Evolutionary conservation across 2,888 invertebrate genomes (phyloP).

Genomic region (Nymphalis urticae): DNA sequence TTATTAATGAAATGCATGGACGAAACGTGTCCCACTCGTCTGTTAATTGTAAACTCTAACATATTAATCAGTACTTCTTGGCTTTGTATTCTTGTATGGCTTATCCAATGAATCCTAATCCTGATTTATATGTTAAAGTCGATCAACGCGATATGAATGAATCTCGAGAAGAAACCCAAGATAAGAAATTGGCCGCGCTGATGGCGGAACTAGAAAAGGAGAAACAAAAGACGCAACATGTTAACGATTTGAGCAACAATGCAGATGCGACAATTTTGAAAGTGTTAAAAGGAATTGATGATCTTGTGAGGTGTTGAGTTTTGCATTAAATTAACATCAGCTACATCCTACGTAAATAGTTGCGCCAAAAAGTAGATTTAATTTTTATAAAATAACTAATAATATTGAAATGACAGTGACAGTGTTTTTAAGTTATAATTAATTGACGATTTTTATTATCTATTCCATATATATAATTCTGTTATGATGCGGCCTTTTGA

Average conservation of each 20-base stretch:
- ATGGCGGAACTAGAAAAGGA: slow-evolving; percentile 45
- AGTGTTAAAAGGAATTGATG: slow-evolving; percentile 67
- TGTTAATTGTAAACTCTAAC: too few relatives aligned
- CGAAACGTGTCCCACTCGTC: too few relatives aligned
- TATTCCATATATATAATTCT: too few relatives aligned
- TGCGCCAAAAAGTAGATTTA: neutral
- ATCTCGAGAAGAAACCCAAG: slow-evolving; percentile 58
- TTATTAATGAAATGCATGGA: too few relatives aligned
- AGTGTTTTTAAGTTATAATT: too few relatives aligned
- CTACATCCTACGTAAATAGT: too few relatives aligned
- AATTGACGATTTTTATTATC: too few relatives aligned
- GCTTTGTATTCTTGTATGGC: too few relatives aligned
- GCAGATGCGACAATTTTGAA: slow-evolving; percentile 55
- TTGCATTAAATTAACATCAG: neutral
- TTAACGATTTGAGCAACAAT: slow-evolving; percentile 48
- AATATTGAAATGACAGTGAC: too few relatives aligned
- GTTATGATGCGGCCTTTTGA: too few relatives aligned
- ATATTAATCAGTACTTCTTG: too few relatives aligned
- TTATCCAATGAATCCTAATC: too few relatives aligned
- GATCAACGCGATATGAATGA: slow-evolving; percentile 71
- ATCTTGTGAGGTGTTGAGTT: slow-evolving; percentile 55
- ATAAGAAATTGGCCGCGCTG: slow-evolving; percentile 51
- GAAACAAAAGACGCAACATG: slow-evolving; percentile 45
- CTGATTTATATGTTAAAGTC: slow-evolving; percentile 49
- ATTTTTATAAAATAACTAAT: neutral